Evolutionary conservation across 2,797 vertebrate species (phyloP).

Genomic region (Chiroxiphia lanceolata): DNA sequence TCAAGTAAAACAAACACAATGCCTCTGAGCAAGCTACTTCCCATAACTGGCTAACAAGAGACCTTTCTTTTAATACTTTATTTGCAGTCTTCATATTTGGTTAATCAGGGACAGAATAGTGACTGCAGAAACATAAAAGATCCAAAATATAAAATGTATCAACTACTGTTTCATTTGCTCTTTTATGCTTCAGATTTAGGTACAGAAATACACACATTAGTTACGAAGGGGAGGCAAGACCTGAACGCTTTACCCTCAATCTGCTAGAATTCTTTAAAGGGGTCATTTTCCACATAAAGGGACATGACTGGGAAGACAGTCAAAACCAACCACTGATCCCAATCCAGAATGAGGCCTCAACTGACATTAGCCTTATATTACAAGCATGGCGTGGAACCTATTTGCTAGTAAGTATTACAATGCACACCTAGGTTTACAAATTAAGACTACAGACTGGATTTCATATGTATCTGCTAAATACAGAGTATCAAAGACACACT

Average conservation of each 20-base stretch:
- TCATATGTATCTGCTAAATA: not conserved
- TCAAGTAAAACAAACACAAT: not conserved
- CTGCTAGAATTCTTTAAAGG: not conserved
- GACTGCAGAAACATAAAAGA: not conserved
- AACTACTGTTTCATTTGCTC: not conserved
- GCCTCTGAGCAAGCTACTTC: not conserved
- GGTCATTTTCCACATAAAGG: not conserved
- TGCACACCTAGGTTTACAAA: not conserved
- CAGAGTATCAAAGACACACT: not conserved
- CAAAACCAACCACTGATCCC: rapidly evolving
- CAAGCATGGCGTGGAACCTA: not conserved
- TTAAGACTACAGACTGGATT: not conserved
- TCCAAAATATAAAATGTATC: not conserved
- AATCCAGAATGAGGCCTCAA: not conserved
- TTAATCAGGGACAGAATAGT: not conserved
- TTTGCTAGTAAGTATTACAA: not conserved
- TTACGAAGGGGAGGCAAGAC: not conserved
- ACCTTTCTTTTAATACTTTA: not conserved
- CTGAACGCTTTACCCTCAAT: not conserved
- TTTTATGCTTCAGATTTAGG: not conserved
- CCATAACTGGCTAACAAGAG: not conserved
- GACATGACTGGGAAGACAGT: not conserved
- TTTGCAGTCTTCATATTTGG: not conserved
- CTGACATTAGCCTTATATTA: not conserved
- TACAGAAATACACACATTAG: not conserved